phyloP scores from a whole-genome alignment of 2,113 vertebrate species.

The Osmerus eperlanus region DNA sequence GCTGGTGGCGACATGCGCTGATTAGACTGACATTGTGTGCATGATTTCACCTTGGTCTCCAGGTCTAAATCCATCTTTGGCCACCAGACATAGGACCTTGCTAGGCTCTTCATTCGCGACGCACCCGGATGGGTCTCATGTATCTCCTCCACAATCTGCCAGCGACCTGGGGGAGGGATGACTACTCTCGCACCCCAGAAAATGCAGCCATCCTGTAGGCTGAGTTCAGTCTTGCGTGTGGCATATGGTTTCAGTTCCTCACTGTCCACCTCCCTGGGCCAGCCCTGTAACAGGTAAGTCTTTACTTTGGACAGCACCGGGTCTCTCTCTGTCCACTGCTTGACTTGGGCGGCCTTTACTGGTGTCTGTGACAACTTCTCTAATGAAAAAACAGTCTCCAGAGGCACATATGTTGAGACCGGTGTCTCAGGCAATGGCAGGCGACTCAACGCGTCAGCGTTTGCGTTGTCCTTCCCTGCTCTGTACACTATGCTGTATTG shows the following conservation, averaged over 20 bases:
- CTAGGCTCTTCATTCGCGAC: not conserved
- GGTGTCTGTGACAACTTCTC: not conserved
- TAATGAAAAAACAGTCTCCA: too few species aligned
- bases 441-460: slow-evolving; percentile 19
- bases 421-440: slow-evolving; percentile 10
- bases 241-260: not conserved
- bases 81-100: slow-evolving; percentile 4
- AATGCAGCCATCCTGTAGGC: slow-evolving; percentile 15
- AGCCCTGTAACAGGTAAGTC: not conserved
- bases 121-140: slow-evolving; percentile 13
- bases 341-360: not conserved
- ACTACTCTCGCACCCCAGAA: slow-evolving; percentile 11
- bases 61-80: slow-evolving; percentile 9
- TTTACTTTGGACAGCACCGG: slow-evolving; percentile 7
- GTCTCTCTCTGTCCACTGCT: slow-evolving; percentile 10
- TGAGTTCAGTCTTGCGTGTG: not conserved
- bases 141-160: slow-evolving; percentile 6
- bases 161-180: not conserved
- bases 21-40: not conserved
- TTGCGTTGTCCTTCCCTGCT: slow-evolving; percentile 14
- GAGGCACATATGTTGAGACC: not conserved
- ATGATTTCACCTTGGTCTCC: slow-evolving; percentile 3
- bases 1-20: not conserved
- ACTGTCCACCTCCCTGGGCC: not conserved
- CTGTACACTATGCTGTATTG: slow-evolving; percentile 23